Evolutionary conservation across 2,113 vertebrate genomes (phyloP).

Genomic region (Xenotilapia caudafasciata): DNA sequence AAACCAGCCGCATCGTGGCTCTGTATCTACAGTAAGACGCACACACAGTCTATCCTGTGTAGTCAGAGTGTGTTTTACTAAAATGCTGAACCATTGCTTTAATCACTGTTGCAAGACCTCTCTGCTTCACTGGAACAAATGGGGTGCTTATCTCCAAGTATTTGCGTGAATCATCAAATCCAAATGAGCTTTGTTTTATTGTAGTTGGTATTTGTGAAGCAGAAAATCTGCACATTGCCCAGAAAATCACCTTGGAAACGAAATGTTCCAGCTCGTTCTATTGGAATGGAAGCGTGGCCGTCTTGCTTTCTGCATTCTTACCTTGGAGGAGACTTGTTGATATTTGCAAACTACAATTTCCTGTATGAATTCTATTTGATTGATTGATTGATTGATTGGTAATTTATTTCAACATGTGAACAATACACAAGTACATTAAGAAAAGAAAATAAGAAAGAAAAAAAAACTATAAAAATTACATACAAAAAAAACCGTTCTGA

Average conservation of each 20-base stretch:
- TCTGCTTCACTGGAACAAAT: not conserved
- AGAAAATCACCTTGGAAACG: not conserved
- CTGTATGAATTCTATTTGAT: not conserved
- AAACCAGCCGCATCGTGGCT: not conserved
- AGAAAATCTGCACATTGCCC: not conserved
- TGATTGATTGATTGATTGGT: too few species aligned
- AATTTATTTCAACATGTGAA: too few species aligned
- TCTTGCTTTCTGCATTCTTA: not conserved
- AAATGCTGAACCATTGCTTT: not conserved
- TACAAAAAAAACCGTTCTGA: too few species aligned
- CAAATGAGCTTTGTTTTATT: not conserved
- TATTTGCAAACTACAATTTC: constrained; percentile 4
- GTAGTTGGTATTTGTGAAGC: not conserved
- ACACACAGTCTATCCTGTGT: not conserved
- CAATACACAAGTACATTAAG: too few species aligned
- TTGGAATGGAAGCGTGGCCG: not conserved
- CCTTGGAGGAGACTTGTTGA: constrained; percentile 27
- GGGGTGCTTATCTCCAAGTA: not conserved
- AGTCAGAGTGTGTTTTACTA: not conserved
- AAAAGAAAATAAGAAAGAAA: too few species aligned
- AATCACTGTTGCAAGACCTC: not conserved
- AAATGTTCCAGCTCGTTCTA: not conserved
- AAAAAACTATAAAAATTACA: too few species aligned
- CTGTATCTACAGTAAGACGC: not conserved
- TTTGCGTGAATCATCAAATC: not conserved